These are phyloP conservation scores for Argyresthia albistria DNA, from an alignment of 2,888 invertebrate genomes.

Conservation along the genomic window DNA sequence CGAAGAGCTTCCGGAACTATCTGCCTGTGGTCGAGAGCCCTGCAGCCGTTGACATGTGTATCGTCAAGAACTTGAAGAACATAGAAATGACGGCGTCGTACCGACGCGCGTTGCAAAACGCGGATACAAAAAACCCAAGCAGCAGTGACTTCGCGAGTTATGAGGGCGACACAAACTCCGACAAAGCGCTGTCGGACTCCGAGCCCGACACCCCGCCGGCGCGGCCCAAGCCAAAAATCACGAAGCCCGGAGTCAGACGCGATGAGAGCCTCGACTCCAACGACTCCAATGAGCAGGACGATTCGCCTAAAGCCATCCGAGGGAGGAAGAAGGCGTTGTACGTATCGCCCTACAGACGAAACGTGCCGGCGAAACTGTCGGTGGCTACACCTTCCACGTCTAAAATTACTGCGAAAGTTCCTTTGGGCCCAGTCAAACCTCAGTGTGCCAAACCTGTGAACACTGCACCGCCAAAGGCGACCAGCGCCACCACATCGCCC, in stretches of 20 bases:
- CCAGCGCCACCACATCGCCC: conserved; percentile 44
- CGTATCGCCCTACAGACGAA: conserved; percentile 70
- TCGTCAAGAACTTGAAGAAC: conserved; percentile 59
- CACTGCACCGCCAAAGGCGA: conserved; percentile 26
- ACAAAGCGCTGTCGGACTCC: conserved; percentile 61
- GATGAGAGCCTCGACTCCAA: conserved; percentile 59
- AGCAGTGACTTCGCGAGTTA: conserved; percentile 60
- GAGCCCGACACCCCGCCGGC: conserved; percentile 38
- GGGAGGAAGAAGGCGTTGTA: conserved; percentile 81
- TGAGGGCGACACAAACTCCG: conserved; percentile 73
- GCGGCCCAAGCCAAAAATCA: conserved; percentile 71
- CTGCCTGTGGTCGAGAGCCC: conserved; percentile 61
- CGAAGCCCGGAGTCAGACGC: conserved; percentile 59
- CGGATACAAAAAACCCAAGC: conserved; percentile 34
- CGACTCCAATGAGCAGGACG: conserved; percentile 55
- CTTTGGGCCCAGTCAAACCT: conserved; percentile 26
- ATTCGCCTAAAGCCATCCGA: conserved; percentile 71
- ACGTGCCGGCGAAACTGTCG: conserved; percentile 40
- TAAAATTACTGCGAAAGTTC: conserved; percentile 17
- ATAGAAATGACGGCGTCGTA: conserved; percentile 57
- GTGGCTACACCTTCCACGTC: conserved; percentile 13
- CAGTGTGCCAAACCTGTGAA: conserved; percentile 37
- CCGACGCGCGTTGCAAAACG: conserved; percentile 23
- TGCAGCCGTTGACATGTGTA: conserved; percentile 55
- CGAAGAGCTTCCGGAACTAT: conserved; percentile 64